Evolutionary conservation across 2,888 invertebrate genomes (phyloP).

Genomic region (Drosophila mimetica): DNA sequence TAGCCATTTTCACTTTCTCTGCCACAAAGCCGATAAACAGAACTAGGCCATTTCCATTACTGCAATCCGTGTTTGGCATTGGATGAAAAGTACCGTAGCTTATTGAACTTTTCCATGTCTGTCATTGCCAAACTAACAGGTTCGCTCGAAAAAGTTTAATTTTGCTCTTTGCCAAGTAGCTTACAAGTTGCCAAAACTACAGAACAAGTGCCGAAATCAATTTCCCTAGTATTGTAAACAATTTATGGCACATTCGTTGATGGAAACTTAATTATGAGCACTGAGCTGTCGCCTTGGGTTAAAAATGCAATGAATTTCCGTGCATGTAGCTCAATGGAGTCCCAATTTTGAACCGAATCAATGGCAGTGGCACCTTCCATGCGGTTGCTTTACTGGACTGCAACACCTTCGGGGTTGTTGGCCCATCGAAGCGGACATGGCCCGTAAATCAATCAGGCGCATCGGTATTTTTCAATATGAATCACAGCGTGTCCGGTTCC

Average conservation of each 20-base stretch:
- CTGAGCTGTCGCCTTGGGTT: slow-evolving; percentile 11
- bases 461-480: slow-evolving; percentile 71
- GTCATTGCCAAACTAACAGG: slow-evolving; percentile 1
- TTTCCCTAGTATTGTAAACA: slow-evolving; percentile 7
- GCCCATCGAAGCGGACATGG: slow-evolving; percentile 44
- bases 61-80: not conserved
- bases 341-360: not conserved
- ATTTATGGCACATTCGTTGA: slow-evolving; percentile 35
- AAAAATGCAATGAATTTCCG: slow-evolving; percentile 12
- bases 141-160: not conserved
- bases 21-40: not conserved
- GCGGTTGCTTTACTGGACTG: slow-evolving; percentile 7
- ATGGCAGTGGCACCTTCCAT: slow-evolving; percentile 17
- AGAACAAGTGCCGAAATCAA: slow-evolving; percentile 20
- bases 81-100: not conserved
- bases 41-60: not conserved
- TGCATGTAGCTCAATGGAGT: not conserved
- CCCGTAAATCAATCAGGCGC: slow-evolving; percentile 76
- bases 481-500: slow-evolving; percentile 25
- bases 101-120: not conserved
- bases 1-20: not conserved
- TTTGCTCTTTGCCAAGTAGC: not conserved
- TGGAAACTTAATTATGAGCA: slow-evolving; percentile 30
- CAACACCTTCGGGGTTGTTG: slow-evolving; percentile 41
- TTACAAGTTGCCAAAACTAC: slow-evolving; percentile 5